These are phyloP conservation scores for Hetaerina americana DNA, from an alignment of 1,140 invertebrate genomes.

Conservation along the genomic window DNA sequence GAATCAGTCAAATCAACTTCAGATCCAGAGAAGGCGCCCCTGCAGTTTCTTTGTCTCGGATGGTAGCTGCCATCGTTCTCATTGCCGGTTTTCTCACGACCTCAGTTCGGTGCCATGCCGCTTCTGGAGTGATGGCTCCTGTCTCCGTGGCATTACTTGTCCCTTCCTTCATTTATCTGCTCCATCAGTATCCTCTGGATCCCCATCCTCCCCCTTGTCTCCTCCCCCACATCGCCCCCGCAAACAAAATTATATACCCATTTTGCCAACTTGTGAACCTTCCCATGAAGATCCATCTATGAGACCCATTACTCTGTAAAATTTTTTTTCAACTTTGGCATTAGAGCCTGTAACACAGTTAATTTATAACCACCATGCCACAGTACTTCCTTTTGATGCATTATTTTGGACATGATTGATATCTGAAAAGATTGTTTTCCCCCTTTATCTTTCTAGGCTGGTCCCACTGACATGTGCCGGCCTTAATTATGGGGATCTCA, in stretches of 20 bases:
- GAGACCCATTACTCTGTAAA: neutral
- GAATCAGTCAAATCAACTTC: neutral
- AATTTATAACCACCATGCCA: no score
- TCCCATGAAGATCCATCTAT: neutral
- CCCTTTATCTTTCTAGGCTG: no score
- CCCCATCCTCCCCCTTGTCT: neutral
- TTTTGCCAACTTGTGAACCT: neutral
- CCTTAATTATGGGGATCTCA: no score
- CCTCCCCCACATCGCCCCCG: neutral
- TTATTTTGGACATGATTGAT: no score
- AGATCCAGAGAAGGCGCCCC: constrained; percentile 20
- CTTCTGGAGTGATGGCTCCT: constrained; percentile 33
- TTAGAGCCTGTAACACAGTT: no score
- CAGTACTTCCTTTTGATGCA: no score
- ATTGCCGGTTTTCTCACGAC: constrained; percentile 41
- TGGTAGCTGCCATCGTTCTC: constrained; percentile 32
- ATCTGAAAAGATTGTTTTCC: no score
- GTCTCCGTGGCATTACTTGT: constrained; percentile 34
- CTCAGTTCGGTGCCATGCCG: constrained; percentile 35
- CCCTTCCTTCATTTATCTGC: constrained; percentile 31
- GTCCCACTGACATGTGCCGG: no score
- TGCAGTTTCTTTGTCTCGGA: constrained; percentile 36
- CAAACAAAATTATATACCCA: neutral
- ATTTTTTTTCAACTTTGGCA: no score
- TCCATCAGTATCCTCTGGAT: neutral